A percentile compares a stretch with the other conserved stretches of the same genome.
Conservation (phyloP, 2,888 invertebrate genomes). For the Eupeodes luniger region DNA sequence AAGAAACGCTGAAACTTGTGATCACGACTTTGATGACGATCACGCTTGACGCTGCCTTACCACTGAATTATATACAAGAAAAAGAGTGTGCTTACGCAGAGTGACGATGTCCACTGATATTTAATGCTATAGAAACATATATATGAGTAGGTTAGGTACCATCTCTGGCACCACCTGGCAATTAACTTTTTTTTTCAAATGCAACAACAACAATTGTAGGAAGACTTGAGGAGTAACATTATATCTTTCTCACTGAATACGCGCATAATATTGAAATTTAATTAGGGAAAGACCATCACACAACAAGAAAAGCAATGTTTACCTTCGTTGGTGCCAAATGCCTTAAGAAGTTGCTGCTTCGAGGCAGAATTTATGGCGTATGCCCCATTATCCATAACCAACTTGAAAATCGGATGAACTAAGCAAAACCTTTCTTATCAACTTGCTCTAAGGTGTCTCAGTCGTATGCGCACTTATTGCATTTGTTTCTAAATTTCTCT, state of each 20-base stretch:
- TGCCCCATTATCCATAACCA: background rate
- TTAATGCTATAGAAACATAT: background rate
- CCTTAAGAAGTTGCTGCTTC: background rate
- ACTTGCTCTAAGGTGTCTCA: conserved; percentile 10
- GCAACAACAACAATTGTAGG: conserved; percentile 43
- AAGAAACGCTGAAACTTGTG: conserved; percentile 25
- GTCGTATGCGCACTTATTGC: background rate
- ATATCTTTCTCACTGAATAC: conserved; percentile 77
- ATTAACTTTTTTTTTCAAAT: conserved; percentile 63
- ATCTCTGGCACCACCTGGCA: conserved; percentile 47
- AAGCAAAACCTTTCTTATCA: conserved; percentile 21
- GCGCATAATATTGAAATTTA: conserved; percentile 77
- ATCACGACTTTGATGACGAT: conserved; percentile 46
- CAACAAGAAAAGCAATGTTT: conserved; percentile 23
- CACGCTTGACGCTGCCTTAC: conserved; percentile 12
- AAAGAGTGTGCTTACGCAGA: conserved; percentile 63
- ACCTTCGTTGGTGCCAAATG: conserved; percentile 60
- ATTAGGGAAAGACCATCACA: conserved; percentile 73
- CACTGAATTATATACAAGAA: conserved; percentile 42
- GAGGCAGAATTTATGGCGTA: background rate
- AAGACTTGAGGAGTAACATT: conserved; percentile 51
- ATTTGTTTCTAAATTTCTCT: conserved; percentile 51
- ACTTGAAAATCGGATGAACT: background rate
- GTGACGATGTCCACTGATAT: conserved; percentile 69
- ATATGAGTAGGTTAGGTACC: background rate